Evolutionary conservation across 2,888 invertebrate species (phyloP), one percentile per base, ranked within the genome.

Genomic region (Poecilus cupreus): DNA sequence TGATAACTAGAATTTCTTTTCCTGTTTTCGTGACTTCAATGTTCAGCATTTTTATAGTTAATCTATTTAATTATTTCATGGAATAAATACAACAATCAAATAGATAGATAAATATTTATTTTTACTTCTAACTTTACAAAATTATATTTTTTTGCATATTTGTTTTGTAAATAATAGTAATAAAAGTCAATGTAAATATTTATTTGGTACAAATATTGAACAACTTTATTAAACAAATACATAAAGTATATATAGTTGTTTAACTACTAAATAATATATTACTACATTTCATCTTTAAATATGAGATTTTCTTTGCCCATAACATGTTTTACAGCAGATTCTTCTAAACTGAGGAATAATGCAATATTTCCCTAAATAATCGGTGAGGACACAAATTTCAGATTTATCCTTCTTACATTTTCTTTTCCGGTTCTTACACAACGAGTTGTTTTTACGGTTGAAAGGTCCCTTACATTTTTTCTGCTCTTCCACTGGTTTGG

Each of bases 241-340:
- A 11, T 11, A 43, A 10, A 43, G 1, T 43, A 43, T 43, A 43
- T 32, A n/a, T n/a, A n/a, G n/a, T 32, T 32, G 32, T 32, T 32
- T 32, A 6, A 3, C 8, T 32, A 32, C 8, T 32, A 8, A 2
- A 32, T 32, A 32, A 6, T 32, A 6, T 32, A 32, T 32, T 1
- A 6, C 32, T 49, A 49, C 3, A 49, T 49, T 3, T 6, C 49
- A 49, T 18, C 6, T 60, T 60, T 24, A 60, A 24, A 68, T 10
- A 32, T 68, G 32, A 10, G 37, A n/a, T 37, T 11, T 11, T 60
- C 13, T 68, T 18, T 18, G 37, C 3, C 26, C 72, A 5, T 81
- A 81, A 83, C 92, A 92, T 0, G 92, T 88, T 84, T 91, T 90
- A 85, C 94, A 94, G 85, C 94, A 94, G 75, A 91, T 89, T 83